Percentiles rank a stretch among this genome's conserved stretches.
phyloP scores from a whole-genome alignment of 2,888 invertebrate species.

The Nymphalis polychloros region DNA sequence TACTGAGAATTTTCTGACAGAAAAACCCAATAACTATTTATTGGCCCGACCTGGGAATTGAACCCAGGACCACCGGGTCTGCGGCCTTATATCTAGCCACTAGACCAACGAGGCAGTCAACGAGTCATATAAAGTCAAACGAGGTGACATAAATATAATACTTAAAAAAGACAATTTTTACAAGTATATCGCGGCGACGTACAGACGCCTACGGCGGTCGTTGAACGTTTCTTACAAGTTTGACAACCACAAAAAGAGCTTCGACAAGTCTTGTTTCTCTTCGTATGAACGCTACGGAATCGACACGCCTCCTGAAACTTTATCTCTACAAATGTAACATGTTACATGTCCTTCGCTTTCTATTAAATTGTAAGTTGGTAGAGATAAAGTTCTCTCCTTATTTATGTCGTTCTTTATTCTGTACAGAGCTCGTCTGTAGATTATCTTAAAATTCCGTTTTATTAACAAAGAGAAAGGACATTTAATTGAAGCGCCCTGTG shows the following conservation, averaged over 20 bases:
- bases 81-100: too few species aligned
- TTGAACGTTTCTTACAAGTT: constrained; percentile 29
- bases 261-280: constrained; percentile 61
- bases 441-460: constrained; percentile 37
- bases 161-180: constrained; percentile 13
- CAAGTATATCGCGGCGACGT: constrained; percentile 12
- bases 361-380: constrained; percentile 18
- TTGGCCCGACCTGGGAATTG: too few species aligned
- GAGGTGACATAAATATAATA: neutral
- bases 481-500: constrained; percentile 40
- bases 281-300: constrained; percentile 56
- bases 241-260: constrained; percentile 26
- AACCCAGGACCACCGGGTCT: too few species aligned
- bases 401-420: constrained; percentile 23
- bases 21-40: too few species aligned
- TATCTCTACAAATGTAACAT: constrained; percentile 38
- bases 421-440: constrained; percentile 29
- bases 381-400: constrained; percentile 11
- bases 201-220: constrained; percentile 33
- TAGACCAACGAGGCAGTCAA: too few species aligned
- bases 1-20: too few species aligned
- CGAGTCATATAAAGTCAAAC: too few species aligned
- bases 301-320: constrained; percentile 61
- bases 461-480: constrained; percentile 37
- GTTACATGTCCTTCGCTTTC: constrained; percentile 22